Conservation (phyloP, 2,797 vertebrate genomes). For the Onychomys leucogaster region DNA sequence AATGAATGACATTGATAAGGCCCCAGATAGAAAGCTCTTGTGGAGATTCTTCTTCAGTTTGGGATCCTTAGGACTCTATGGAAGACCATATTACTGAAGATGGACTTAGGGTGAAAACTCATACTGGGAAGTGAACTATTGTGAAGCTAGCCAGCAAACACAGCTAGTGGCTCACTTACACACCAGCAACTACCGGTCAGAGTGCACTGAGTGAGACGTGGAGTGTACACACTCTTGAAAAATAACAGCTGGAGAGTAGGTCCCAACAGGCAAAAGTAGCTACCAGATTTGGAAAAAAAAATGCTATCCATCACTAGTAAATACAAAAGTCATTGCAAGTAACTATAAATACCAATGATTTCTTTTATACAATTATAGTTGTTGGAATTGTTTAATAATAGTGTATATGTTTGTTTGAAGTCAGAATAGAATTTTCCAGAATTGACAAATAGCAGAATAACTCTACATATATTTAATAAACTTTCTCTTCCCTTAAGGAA, state of each 20-base stretch:
- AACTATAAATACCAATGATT: neutral
- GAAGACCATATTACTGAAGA: neutral
- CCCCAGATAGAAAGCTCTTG: neutral
- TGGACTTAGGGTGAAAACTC: neutral
- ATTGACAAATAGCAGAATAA: constrained; percentile 66
- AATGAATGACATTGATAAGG: neutral
- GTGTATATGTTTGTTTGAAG: constrained; percentile 60
- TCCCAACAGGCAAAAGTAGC: neutral
- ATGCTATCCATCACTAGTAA: neutral
- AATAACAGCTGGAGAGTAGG: neutral
- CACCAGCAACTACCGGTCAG: neutral
- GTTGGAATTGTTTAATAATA: constrained; percentile 17
- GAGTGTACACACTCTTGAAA: neutral
- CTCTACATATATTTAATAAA: constrained; percentile 72
- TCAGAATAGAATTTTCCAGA: constrained; percentile 64
- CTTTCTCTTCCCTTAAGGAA: constrained; percentile 91
- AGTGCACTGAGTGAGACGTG: neutral
- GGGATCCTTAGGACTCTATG: neutral
- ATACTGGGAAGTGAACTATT: neutral
- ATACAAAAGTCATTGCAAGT: neutral
- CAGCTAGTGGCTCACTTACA: neutral
- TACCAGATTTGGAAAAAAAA: neutral
- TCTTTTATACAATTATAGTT: constrained; percentile 1
- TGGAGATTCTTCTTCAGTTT: neutral
- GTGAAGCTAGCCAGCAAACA: neutral